Evolutionary conservation across 2,113 vertebrate genomes (phyloP).

Genomic region (Anguilla japonica): DNA sequence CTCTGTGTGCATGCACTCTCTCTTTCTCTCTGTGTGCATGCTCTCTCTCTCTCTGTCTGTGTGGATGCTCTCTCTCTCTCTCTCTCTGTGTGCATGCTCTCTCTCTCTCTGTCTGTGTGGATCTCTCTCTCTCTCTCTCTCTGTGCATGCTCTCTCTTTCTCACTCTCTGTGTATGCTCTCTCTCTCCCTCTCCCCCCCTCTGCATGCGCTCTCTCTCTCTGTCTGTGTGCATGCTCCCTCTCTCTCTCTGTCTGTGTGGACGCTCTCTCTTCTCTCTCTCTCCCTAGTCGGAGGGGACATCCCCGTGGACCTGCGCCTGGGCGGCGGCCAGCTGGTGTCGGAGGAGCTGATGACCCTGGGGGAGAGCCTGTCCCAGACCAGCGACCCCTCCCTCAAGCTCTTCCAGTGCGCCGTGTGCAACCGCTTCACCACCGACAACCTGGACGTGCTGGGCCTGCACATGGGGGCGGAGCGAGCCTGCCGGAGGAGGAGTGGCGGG

Average conservation of each 20-base stretch:
- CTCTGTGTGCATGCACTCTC: no score
- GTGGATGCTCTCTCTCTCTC: no score
- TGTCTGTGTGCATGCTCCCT: background rate
- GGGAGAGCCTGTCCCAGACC: constrained; percentile 86
- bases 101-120: no score
- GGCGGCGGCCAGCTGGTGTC: constrained; percentile 84
- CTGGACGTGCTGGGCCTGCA: constrained; percentile 90
- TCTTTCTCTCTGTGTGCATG: no score
- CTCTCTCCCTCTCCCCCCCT: background rate
- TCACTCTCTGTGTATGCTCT: no score
- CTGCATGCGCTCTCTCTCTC: background rate
- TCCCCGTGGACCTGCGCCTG: constrained; percentile 86
- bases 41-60: no score
- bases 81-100: no score
- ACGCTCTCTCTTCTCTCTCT: background rate
- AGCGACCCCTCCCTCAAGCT: constrained; percentile 86
- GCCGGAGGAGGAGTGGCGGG: constrained; percentile 93
- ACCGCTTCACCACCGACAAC: constrained; percentile 92
- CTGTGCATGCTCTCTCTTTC: no score
- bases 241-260: background rate
- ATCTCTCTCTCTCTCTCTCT: no score
- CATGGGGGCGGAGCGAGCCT: constrained; percentile 88
- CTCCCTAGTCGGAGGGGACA: constrained; percentile 80
- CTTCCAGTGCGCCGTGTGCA: constrained; percentile 95
- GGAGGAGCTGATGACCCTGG: constrained; percentile 87